Conservation (phyloP, 1,140 invertebrate genomes). For the Nasonia giraulti region DNA sequence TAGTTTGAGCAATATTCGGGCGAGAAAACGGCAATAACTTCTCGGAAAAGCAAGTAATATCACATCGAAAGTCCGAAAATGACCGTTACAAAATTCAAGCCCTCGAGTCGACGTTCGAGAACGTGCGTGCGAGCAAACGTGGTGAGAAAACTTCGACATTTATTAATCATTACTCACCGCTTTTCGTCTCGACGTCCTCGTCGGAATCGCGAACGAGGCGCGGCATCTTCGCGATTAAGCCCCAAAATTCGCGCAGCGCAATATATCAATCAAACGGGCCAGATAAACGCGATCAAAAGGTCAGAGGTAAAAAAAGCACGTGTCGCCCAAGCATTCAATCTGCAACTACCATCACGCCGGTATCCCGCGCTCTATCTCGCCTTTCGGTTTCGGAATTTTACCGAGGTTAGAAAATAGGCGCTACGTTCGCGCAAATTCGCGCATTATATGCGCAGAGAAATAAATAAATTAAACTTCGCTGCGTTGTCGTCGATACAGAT, state of each 20-base stretch:
- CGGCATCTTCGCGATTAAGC: conserved; percentile 55
- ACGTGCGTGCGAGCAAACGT: background rate
- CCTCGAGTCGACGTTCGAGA: background rate
- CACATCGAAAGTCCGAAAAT: background rate
- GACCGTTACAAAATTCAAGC: conserved; percentile 49
- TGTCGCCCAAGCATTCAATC: conserved; percentile 13
- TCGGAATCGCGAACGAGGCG: conserved; percentile 57
- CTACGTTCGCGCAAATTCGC: background rate
- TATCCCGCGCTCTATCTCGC: background rate
- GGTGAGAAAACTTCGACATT: background rate
- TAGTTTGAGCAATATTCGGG: background rate
- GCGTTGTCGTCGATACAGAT: too few relatives aligned
- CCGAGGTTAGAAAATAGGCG: background rate
- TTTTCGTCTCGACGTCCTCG: conserved; percentile 55
- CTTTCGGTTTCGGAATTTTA: background rate
- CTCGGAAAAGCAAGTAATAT: background rate
- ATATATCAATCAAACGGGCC: background rate
- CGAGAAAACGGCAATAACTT: background rate
- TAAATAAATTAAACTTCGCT: too few relatives aligned
- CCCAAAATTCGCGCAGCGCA: background rate
- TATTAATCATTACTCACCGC: conserved; percentile 55
- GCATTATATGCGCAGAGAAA: too few relatives aligned
- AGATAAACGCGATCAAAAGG: conserved; percentile 26
- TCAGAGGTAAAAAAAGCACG: conserved; percentile 41
- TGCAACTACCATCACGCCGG: conserved; percentile 18